Evolutionary conservation across 2,113 vertebrate genomes (phyloP).

Genomic region (Seriola quinqueradiata): DNA sequence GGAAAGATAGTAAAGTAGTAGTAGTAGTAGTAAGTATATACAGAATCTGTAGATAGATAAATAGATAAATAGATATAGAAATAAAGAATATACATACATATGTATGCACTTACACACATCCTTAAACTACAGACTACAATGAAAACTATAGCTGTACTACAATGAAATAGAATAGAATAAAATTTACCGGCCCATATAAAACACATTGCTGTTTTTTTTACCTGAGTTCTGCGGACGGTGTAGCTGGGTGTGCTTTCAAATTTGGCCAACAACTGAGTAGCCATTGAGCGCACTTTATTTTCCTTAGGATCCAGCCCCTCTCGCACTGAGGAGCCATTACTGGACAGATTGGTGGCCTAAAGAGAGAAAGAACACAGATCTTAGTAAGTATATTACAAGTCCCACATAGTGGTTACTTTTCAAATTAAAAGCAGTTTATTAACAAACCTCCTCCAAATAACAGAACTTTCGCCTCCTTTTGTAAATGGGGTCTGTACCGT

Average conservation of each 20-base stretch:
- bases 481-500: slow-evolving; percentile 88
- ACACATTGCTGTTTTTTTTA: slow-evolving; percentile 69
- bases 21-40: too few species aligned
- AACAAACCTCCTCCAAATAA: slow-evolving; percentile 91
- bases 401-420: neutral
- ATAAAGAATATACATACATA: neutral
- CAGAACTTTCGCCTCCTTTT: slow-evolving; percentile 91
- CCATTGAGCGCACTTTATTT: slow-evolving; percentile 97
- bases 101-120: neutral
- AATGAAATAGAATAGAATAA: neutral
- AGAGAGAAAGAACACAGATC: slow-evolving; percentile 11
- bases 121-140: neutral
- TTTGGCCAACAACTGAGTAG: slow-evolving; percentile 93
- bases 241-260: slow-evolving; percentile 89
- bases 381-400: neutral
- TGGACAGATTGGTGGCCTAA: slow-evolving; percentile 85
- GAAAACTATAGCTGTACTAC: neutral
- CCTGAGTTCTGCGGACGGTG: slow-evolving; percentile 86
- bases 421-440: neutral
- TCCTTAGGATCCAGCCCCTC: slow-evolving; percentile 84
- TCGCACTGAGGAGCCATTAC: slow-evolving; percentile 71
- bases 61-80: neutral
- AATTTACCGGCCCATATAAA: neutral
- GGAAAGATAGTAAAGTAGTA: neutral
- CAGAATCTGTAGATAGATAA: neutral